phyloP scores from a whole-genome alignment of 2,888 invertebrate species.

The Hetaerina titia region DNA sequence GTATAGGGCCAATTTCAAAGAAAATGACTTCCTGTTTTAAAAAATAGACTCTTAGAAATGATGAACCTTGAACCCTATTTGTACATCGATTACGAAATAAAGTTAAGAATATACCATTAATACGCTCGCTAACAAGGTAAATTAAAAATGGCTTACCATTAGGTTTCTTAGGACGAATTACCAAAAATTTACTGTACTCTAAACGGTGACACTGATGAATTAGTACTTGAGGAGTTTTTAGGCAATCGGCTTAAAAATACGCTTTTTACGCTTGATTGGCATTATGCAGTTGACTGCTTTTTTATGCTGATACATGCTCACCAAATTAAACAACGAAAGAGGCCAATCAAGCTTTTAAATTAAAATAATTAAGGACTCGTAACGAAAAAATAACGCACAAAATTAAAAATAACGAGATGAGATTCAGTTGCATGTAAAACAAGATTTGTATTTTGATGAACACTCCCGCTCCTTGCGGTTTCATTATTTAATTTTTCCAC shows the following conservation, averaged over 20 bases:
- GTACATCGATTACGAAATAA: too few relatives aligned
- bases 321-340: slow-evolving; percentile 32
- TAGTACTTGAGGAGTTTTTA: not conserved
- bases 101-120: too few relatives aligned
- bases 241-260: not conserved
- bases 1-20: too few relatives aligned
- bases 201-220: not conserved
- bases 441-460: not conserved
- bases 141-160: not conserved
- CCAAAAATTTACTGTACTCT: not conserved
- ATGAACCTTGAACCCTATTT: too few relatives aligned
- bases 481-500: not conserved
- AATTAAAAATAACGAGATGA: not conserved
- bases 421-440: not conserved
- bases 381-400: not conserved
- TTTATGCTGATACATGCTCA: not conserved
- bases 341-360: slow-evolving; percentile 24
- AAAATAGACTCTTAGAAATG: too few relatives aligned
- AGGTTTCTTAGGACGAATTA: not conserved
- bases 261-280: not conserved
- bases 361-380: slow-evolving; percentile 27
- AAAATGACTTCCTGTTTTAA: too few relatives aligned
- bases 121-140: not conserved
- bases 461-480: not conserved
- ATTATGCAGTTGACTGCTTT: not conserved